Conservation (phyloP, 2,797 vertebrate species). For the Urosaurus nigricauda region DNA sequence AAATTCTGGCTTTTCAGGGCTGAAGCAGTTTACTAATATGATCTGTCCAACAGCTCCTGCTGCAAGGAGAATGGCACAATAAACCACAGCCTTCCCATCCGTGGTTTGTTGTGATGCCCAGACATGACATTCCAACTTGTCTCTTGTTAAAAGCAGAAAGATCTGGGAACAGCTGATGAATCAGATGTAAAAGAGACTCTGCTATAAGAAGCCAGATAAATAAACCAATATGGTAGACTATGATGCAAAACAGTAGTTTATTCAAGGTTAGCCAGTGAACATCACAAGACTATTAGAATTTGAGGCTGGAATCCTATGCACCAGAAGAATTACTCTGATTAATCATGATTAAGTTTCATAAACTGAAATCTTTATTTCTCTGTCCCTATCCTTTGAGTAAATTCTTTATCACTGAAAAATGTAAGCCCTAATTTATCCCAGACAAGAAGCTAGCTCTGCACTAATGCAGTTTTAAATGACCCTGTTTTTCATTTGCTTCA, state of each 20-base stretch:
- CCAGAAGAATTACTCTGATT: neutral
- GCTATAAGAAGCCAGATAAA: too few relatives aligned
- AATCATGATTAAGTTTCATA: neutral
- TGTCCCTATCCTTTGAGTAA: neutral
- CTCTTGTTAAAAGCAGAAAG: too few relatives aligned
- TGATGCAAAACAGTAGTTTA: neutral
- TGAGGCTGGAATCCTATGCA: neutral
- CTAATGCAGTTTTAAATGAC: neutral
- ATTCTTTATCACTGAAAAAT: neutral
- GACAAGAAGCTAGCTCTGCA: neutral
- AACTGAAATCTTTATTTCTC: neutral
- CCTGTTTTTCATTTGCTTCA: neutral
- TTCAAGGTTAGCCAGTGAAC: too few relatives aligned
- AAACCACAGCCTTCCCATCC: too few relatives aligned
- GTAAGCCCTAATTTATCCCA: neutral
- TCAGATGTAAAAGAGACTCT: too few relatives aligned
- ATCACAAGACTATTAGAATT: neutral
- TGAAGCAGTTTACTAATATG: too few relatives aligned
- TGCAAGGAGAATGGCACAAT: too few relatives aligned
- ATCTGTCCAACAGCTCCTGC: too few relatives aligned
- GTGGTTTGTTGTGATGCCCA: too few relatives aligned
- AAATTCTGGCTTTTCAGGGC: too few relatives aligned
- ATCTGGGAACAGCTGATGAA: too few relatives aligned
- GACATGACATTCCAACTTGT: too few relatives aligned
- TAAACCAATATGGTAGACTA: neutral